phyloP scores from a whole-genome alignment of 2,888 invertebrate species.

The Campoplex capitator region DNA sequence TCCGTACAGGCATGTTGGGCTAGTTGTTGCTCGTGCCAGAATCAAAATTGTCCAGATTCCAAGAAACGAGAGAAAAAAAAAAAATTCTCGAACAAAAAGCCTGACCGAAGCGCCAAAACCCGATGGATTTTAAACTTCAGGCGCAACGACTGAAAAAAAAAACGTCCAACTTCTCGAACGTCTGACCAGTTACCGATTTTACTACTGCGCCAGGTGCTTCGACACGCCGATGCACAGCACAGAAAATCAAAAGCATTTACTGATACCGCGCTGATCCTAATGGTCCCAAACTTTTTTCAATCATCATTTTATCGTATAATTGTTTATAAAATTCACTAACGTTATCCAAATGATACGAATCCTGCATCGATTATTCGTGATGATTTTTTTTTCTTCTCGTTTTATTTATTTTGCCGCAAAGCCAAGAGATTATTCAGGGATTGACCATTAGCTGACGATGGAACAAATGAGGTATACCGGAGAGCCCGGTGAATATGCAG shows the following conservation, averaged over 20 bases:
- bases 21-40: not conserved
- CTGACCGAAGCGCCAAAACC: not conserved
- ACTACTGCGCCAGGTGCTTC: constrained; percentile 56
- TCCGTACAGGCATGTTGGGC: not conserved
- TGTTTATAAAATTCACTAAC: not conserved
- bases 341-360: not conserved
- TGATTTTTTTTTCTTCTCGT: not conserved
- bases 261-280: not conserved
- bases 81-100: not conserved
- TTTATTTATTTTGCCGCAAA: not conserved
- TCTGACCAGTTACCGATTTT: constrained; percentile 55
- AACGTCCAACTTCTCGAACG: not conserved
- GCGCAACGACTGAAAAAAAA: not conserved
- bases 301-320: not conserved
- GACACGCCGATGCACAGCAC: not conserved
- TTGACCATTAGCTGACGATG: constrained; percentile 14
- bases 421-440: not conserved
- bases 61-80: not conserved
- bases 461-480: constrained; percentile 18
- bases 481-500: constrained; percentile 43
- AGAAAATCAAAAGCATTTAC: not conserved
- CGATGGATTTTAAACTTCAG: not conserved
- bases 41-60: not conserved
- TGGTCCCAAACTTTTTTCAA: not conserved
- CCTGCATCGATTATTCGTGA: not conserved